These are phyloP conservation scores for Argentina silus DNA, from an alignment of 2,797 vertebrate species.

Conservation along the genomic window DNA sequence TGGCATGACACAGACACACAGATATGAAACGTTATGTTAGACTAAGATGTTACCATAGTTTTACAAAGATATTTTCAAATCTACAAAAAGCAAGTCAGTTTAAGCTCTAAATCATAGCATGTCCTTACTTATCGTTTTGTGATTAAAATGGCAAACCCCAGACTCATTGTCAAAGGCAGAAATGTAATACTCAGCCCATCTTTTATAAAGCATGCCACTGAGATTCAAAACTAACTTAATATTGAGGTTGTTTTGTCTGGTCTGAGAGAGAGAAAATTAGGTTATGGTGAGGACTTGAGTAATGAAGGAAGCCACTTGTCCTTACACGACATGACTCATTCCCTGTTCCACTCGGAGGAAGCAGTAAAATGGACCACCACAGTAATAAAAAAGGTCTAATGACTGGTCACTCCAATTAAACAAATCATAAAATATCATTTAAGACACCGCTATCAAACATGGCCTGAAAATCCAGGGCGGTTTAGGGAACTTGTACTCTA, in stretches of 20 bases:
- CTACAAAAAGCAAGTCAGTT: not conserved
- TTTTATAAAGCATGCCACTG: constrained; percentile 31
- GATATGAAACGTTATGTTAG: too few relatives aligned
- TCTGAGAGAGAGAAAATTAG: constrained; percentile 32
- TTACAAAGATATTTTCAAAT: not conserved
- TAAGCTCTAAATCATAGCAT: not conserved
- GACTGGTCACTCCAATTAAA: constrained; percentile 67
- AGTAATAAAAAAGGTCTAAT: constrained; percentile 46
- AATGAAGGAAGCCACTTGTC: constrained; percentile 52
- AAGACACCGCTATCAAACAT: constrained; percentile 54
- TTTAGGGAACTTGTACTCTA: constrained; percentile 26
- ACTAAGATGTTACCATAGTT: not conserved
- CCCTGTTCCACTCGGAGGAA: constrained; percentile 30
- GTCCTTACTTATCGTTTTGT: constrained; percentile 6
- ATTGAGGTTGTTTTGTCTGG: constrained; percentile 48
- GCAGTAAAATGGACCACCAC: constrained; percentile 52
- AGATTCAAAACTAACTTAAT: constrained; percentile 39
- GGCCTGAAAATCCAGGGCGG: constrained; percentile 41
- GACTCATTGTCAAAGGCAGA: constrained; percentile 36
- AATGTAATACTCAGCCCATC: constrained; percentile 33
- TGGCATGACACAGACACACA: too few relatives aligned
- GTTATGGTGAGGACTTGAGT: constrained; percentile 46
- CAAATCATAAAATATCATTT: constrained; percentile 61
- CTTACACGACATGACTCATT: constrained; percentile 38
- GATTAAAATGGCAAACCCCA: constrained; percentile 33